phyloP scores from a whole-genome alignment of 2,113 vertebrate species.

The Ophiodon elongatus region DNA sequence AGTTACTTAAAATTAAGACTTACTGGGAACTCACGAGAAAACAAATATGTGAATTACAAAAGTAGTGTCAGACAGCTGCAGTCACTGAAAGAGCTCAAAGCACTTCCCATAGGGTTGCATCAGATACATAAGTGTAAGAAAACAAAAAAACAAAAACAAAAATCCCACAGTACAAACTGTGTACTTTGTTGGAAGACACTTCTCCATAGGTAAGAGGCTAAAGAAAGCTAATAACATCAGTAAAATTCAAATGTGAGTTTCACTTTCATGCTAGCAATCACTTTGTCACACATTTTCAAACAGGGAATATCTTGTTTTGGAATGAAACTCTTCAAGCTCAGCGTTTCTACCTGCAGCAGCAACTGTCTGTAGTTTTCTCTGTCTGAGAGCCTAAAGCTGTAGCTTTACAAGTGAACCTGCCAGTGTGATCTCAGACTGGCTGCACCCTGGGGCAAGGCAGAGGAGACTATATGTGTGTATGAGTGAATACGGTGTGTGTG shows the following conservation, averaged over 20 bases:
- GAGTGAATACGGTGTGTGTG: slow-evolving; percentile 37
- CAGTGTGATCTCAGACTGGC: slow-evolving; percentile 82
- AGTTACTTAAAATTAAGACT: neutral
- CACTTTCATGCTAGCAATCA: slow-evolving; percentile 69
- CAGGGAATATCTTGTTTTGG: slow-evolving; percentile 62
- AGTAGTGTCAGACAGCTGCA: slow-evolving; percentile 5
- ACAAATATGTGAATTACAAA: neutral
- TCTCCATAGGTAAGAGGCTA: slow-evolving; percentile 23
- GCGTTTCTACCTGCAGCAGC: slow-evolving; percentile 77
- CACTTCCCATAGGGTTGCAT: neutral
- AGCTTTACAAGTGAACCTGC: slow-evolving; percentile 83
- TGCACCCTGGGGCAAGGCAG: slow-evolving; percentile 84
- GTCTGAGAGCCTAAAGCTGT: slow-evolving; percentile 80
- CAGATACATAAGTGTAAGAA: neutral
- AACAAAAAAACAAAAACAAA: neutral
- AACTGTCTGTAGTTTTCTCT: slow-evolving; percentile 73
- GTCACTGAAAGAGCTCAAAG: neutral
- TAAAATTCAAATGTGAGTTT: slow-evolving; percentile 56
- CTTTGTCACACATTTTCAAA: slow-evolving; percentile 75
- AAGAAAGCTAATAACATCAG: slow-evolving; percentile 54
- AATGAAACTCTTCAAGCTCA: slow-evolving; percentile 61
- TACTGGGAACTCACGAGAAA: neutral
- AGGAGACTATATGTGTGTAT: slow-evolving; percentile 75
- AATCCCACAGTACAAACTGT: neutral
- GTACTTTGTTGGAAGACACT: slow-evolving; percentile 20